Percentiles rank a stretch among this genome's conserved stretches.
Conservation (phyloP, 2,797 vertebrate species). For the Gobio occitaniae region DNA sequence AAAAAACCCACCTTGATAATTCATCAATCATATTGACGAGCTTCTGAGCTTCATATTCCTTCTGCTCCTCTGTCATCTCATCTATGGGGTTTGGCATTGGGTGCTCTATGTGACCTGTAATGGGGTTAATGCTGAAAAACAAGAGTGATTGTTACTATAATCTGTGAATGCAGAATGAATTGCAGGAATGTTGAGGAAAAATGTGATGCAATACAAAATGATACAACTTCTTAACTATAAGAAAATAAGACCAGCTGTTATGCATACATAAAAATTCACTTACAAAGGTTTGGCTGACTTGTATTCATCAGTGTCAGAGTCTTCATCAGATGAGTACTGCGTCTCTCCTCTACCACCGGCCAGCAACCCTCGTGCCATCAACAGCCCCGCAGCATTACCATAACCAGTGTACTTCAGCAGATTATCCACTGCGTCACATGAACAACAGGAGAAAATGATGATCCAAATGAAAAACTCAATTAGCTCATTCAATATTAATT, state of each 20-base stretch:
- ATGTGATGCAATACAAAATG: not conserved
- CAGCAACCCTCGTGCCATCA: constrained; percentile 92
- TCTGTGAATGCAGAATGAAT: not conserved
- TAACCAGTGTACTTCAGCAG: constrained; percentile 98
- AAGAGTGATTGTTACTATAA: not conserved
- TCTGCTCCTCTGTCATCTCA: constrained; percentile 99
- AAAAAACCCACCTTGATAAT: constrained; percentile 87
- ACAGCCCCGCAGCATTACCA: constrained; percentile 94
- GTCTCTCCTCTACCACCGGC: constrained; percentile 94
- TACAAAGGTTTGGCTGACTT: constrained; percentile 91
- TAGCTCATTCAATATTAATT: not conserved
- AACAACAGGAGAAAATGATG: not conserved
- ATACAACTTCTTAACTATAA: not conserved
- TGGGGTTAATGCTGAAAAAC: constrained; percentile 92
- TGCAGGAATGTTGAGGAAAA: not conserved
- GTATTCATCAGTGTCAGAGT: constrained; percentile 98
- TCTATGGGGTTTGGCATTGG: constrained; percentile 94
- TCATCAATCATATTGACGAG: constrained; percentile 97
- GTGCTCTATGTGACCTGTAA: constrained; percentile 96
- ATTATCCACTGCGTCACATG: constrained; percentile 86
- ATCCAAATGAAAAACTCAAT: not conserved
- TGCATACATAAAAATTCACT: constrained; percentile 57
- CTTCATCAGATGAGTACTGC: constrained; percentile 96
- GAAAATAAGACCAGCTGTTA: not conserved
- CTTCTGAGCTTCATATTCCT: constrained; percentile 97